Conservation (phyloP, 2,888 invertebrate species). For the Ceraclea dissimilis region DNA sequence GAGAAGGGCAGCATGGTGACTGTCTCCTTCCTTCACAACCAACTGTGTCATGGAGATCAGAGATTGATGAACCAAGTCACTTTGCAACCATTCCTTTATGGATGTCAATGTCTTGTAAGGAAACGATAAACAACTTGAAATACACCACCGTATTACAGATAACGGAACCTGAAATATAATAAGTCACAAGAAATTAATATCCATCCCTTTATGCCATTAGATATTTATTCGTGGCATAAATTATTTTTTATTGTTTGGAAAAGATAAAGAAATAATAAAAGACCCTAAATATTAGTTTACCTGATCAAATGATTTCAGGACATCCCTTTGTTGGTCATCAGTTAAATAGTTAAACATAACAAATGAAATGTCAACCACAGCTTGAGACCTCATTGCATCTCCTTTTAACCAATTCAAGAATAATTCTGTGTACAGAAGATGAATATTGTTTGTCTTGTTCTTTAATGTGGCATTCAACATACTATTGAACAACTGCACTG, state of each 20-base stretch:
- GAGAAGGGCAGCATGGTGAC: conserved; percentile 30
- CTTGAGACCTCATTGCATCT: conserved; percentile 44
- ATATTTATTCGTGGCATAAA: no score
- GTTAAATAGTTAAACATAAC: conserved; percentile 48
- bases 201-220: no score
- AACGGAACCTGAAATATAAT: conserved; percentile 31
- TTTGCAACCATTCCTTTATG: conserved; percentile 43
- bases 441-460: conserved; percentile 22
- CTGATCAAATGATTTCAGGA: conserved; percentile 50
- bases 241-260: no score
- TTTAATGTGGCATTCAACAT: conserved; percentile 33
- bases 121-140: conserved; percentile 38
- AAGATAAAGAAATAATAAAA: no score
- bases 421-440: conserved; percentile 30
- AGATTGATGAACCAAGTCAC: conserved; percentile 36
- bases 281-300: conserved; percentile 36
- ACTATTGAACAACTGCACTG: conserved; percentile 41
- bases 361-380: conserved; percentile 57
- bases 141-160: conserved; percentile 36
- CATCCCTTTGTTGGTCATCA: conserved; percentile 44
- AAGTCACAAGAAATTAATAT: conserved; percentile 10
- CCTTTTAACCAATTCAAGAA: conserved; percentile 45
- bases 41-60: conserved; percentile 34
- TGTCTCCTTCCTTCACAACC: conserved; percentile 29
- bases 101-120: conserved; percentile 36